These are phyloP conservation scores for Osmoderma eremita DNA, from an alignment of 2,888 invertebrate species.

Conservation along the genomic window DNA sequence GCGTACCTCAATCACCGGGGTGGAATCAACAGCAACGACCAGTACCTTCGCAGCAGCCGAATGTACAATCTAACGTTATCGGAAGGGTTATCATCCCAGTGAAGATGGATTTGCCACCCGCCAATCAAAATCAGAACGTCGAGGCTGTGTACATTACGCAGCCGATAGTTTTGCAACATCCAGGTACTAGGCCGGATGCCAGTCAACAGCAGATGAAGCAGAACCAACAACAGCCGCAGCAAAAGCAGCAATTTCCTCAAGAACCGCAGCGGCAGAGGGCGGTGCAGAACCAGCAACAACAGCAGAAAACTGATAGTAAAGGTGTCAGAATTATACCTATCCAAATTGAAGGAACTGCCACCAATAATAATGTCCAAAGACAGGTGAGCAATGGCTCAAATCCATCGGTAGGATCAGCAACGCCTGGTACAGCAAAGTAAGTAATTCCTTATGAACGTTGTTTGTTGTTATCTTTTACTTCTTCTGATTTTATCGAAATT, in stretches of 20 bases:
- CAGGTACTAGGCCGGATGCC: constrained; percentile 35
- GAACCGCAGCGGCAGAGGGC: constrained; percentile 46
- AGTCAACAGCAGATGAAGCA: constrained; percentile 35
- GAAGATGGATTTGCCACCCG: constrained; percentile 44
- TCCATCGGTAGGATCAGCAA: constrained; percentile 37
- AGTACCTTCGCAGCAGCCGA: constrained; percentile 37
- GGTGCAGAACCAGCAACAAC: constrained; percentile 42
- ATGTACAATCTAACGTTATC: constrained; percentile 38
- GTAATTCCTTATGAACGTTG: too few species aligned
- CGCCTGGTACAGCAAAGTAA: constrained; percentile 45
- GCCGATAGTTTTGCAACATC: constrained; percentile 50
- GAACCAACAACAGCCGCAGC: constrained; percentile 40
- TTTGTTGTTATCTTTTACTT: too few species aligned
- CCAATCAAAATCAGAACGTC: constrained; percentile 36
- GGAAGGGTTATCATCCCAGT: constrained; percentile 40
- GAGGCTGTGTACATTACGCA: constrained; percentile 48
- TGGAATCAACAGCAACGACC: constrained; percentile 48
- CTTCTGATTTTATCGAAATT: too few species aligned
- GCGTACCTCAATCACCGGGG: constrained; percentile 52
- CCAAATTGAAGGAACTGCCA: constrained; percentile 68
- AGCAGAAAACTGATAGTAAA: constrained; percentile 54
- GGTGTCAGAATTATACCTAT: constrained; percentile 72
- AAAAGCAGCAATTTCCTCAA: constrained; percentile 13
- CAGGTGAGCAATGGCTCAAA: constrained; percentile 38
- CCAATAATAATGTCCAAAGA: constrained; percentile 42